A percentile compares a stretch with the other conserved stretches of the same genome.
phyloP scores from a whole-genome alignment of 2,888 invertebrate species.

The Druceiella hillmani region DNA sequence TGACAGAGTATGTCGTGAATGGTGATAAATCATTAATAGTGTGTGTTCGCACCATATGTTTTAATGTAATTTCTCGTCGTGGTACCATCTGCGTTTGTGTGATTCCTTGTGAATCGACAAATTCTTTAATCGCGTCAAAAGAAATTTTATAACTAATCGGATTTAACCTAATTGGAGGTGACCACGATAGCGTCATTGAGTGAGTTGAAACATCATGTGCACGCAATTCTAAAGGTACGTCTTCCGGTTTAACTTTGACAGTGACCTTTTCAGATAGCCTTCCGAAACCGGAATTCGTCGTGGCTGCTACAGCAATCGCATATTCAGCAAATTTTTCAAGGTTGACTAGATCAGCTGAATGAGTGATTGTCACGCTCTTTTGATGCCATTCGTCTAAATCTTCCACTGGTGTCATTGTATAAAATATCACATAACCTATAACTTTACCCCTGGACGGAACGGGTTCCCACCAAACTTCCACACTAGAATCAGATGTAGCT shows the following conservation, averaged over 20 bases:
- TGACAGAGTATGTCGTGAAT: constrained; percentile 91
- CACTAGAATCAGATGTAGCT: constrained; percentile 90
- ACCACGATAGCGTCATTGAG: constrained; percentile 89
- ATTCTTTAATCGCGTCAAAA: constrained; percentile 89
- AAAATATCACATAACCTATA: constrained; percentile 84
- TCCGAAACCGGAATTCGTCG: constrained; percentile 75
- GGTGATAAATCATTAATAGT: constrained; percentile 87
- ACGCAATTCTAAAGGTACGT: constrained; percentile 83
- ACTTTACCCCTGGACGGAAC: constrained; percentile 80
- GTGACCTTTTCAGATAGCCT: constrained; percentile 84
- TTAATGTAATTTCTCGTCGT: constrained; percentile 65
- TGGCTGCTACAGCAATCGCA: constrained; percentile 84
- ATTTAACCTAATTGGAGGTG: constrained; percentile 82
- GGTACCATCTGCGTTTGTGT: constrained; percentile 82
- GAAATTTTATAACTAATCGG: constrained; percentile 86
- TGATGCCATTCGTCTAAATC: constrained; percentile 91
- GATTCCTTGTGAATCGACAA: constrained; percentile 89
- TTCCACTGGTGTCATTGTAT: constrained; percentile 89
- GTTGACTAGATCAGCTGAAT: constrained; percentile 84
- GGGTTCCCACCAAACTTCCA: constrained; percentile 94
- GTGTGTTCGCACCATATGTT: constrained; percentile 63
- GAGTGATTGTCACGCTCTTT: constrained; percentile 78
- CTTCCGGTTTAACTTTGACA: constrained; percentile 87
- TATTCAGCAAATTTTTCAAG: constrained; percentile 88
- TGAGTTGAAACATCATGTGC: constrained; percentile 91